These are phyloP conservation scores for Dryobota labecula DNA, from an alignment of 2,888 invertebrate species.

Conservation along the genomic window DNA sequence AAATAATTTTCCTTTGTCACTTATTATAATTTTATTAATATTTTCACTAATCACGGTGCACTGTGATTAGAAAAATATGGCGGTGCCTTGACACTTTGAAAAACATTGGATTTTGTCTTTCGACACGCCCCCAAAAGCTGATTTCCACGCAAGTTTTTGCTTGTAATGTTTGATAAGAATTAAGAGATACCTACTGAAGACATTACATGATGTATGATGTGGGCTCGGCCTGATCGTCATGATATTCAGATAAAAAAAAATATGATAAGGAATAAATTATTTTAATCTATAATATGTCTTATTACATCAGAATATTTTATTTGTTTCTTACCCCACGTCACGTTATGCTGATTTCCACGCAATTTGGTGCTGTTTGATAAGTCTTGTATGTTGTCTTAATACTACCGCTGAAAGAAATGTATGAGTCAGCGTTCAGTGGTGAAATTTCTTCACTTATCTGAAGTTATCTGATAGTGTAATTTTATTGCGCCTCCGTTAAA, in stretches of 20 bases:
- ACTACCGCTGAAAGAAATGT: conserved; percentile 30
- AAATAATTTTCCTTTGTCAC: background rate
- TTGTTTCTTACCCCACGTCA: conserved; percentile 35
- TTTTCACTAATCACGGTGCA: conserved; percentile 7
- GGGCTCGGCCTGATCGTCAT: conserved; percentile 47
- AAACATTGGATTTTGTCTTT: conserved; percentile 4
- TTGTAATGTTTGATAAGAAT: conserved; percentile 36
- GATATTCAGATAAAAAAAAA: conserved; percentile 35
- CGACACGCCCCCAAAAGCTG: conserved; percentile 30
- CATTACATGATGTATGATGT: conserved; percentile 25
- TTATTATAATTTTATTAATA: background rate
- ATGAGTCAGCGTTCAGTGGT: conserved; percentile 43
- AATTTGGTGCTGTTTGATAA: conserved; percentile 39
- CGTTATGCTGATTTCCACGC: conserved; percentile 51
- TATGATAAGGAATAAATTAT: conserved; percentile 29
- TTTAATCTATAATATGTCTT: conserved; percentile 39
- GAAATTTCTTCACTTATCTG: conserved; percentile 35
- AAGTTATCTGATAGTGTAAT: conserved; percentile 26
- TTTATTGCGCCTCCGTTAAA: conserved; percentile 35
- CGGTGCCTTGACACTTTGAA: conserved; percentile 1
- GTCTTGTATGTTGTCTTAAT: conserved; percentile 22
- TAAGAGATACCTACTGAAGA: background rate
- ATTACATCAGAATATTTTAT: conserved; percentile 44
- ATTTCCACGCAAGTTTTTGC: conserved; percentile 44
- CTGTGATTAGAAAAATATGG: too few relatives aligned